Percentiles rank a stretch among this genome's conserved stretches.
phyloP scores from a whole-genome alignment of 2,797 vertebrate species.

The Gymnothorax reevesii region DNA sequence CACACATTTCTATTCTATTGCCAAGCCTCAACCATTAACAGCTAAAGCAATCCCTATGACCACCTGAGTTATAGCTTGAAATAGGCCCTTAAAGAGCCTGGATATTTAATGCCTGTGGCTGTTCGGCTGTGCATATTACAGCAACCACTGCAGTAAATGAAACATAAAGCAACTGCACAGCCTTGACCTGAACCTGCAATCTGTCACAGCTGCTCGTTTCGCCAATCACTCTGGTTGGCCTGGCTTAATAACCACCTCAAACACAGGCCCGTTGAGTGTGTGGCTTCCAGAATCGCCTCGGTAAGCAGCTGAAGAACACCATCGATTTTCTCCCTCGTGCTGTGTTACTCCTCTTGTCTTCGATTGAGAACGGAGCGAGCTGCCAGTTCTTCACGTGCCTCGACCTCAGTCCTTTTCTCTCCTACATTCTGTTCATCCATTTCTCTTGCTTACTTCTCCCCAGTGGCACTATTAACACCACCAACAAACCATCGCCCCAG shows the following conservation, averaged over 20 bases:
- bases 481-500: constrained; percentile 37
- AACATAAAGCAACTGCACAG: background rate
- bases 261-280: background rate
- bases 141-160: background rate
- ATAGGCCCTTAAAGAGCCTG: background rate
- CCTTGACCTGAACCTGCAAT: constrained; percentile 8
- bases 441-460: constrained; percentile 36
- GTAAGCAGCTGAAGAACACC: constrained; percentile 15
- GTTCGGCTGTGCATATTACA: background rate
- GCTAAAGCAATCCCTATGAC: background rate
- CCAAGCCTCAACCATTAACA: background rate
- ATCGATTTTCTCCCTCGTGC: constrained; percentile 45
- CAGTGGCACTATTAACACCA: constrained; percentile 41
- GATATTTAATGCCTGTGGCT: background rate
- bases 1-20: background rate
- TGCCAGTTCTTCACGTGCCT: background rate
- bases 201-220: background rate
- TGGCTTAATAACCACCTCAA: background rate
- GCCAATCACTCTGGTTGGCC: background rate
- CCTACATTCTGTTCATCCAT: constrained; percentile 38
- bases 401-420: constrained; percentile 28
- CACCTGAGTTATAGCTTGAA: background rate
- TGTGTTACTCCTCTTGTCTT: constrained; percentile 35
- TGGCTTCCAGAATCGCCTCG: background rate
- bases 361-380: constrained; percentile 33